Base-by-base conservation (phyloP, 1,140 invertebrate genomes). In the Drosophila murphyi region DNA sequence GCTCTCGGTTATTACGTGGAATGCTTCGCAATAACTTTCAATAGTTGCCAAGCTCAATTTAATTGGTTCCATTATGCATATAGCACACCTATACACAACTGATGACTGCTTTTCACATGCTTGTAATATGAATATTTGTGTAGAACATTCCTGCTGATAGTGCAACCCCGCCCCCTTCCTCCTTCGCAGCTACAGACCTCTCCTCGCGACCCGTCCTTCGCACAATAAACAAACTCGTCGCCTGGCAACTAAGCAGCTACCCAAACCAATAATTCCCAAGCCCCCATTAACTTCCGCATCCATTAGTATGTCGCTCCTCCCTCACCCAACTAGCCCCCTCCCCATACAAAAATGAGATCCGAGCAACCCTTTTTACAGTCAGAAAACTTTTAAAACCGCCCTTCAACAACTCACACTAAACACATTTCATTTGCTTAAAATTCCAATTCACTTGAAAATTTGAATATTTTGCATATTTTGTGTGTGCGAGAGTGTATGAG, bases 371-470 rank as follows among this genome's bases (percentile, higher is more conserved):
- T 87, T 87, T 29, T 7, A 20, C 20, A 28, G 28, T 55, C 78
- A 60, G 43, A 56, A 7, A 39, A 55, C 2, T 39, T 41, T 57
- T 48, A 6, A 54, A 73, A 43, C 56, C 65, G 72, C 68, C 72
- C 72, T 43, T 50, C 60, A 57, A 57, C 55, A 62, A 59, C 72
- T 63, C 60, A 60, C 60, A 43, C 61, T 60, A 72, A 83, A 82
- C 73, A 70, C 65, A 88, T 88, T 88, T 80, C 80, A 88, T 88
- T 87, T 83, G 80, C 70, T 83, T 87, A 83, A 87, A 87, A 87
- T 88, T 87, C 85, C 80, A 87, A 80, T 88, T 88, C 72, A 83
- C 80, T 80, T 78, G 43, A 83, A 86, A 88, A 88, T 88, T 80
- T 77, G 76, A 87, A 88, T 88, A 88, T 88, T 88, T 87, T 80